Evolutionary conservation across 2,888 invertebrate species (phyloP), one percentile per base, ranked within the genome.

Genomic region (Agrotis clavis): DNA sequence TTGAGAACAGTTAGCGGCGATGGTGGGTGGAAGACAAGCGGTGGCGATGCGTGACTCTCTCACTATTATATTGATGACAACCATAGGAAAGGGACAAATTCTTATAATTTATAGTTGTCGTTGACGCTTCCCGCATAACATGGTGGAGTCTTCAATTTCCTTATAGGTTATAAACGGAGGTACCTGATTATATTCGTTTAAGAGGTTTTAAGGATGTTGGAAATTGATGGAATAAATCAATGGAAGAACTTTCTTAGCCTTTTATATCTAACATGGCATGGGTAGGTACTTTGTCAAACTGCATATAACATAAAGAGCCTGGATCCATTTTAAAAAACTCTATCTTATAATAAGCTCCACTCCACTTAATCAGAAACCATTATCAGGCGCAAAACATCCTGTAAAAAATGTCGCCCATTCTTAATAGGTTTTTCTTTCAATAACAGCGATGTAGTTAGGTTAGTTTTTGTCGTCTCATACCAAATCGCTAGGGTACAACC

Each of bases 381-480:
- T 75, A 84, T 71, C 68, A 65, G 67, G 25, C 47, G 65, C 73
- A 82, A 80, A 83, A 77, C 74, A 77, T 70, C 57, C 57, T 53
- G 65, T 30, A 84, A 84, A 84, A 84, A 83, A 62, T 79, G 83
- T 78, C 81, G 72, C 71, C 71, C 65, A 67, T 61, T 68, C 30
- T 75, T 82, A 77, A 77, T 80, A 74, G 76, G 70, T 75, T 82
- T 83, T 83, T 82, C 79, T 78, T 78, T 72, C 71, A 79, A 71
- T 79, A 79, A 71, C 64, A 67, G 74, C 77, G 79, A 61, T 72
- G 74, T 75, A 66, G 67, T 67, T 65, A 61, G 78, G 85, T 86
- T 82, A 79, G 71, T 87, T 89, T 89, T 87, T 83, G 81, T 82
- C 67, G 73, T 73, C 78, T 85, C 85, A 81, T 82, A 86, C 87